Percentiles rank a stretch among this genome's conserved stretches.
phyloP scores from a whole-genome alignment of 2,888 invertebrate species.

The Leuctra nigra region DNA sequence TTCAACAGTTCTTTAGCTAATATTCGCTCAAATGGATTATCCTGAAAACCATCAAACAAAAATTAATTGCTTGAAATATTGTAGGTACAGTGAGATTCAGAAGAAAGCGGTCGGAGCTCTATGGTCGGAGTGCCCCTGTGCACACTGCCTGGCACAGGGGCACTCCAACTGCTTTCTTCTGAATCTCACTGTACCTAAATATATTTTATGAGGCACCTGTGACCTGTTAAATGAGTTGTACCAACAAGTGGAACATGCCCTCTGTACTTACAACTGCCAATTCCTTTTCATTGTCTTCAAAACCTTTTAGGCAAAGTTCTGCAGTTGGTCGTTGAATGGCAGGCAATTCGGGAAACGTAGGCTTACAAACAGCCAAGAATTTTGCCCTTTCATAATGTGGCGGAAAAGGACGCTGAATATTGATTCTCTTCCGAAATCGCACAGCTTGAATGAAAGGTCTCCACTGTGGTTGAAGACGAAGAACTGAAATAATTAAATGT shows the following conservation, averaged over 20 bases:
- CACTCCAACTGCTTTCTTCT: too few species aligned
- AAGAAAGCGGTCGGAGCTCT: too few species aligned
- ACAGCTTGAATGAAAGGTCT: conserved; percentile 20
- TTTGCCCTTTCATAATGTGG: conserved; percentile 64
- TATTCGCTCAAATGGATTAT: conserved; percentile 65
- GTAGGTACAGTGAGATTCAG: too few species aligned
- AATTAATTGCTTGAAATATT: conserved; percentile 6
- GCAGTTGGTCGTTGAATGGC: too few species aligned
- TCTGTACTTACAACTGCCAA: conserved; percentile 33
- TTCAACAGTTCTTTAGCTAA: conserved; percentile 63
- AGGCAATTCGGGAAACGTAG: conserved; percentile 46
- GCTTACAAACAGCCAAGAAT: conserved; percentile 57
- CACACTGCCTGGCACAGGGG: too few species aligned
- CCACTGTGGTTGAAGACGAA: conserved; percentile 6
- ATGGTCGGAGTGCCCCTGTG: too few species aligned
- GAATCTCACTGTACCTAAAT: too few species aligned
- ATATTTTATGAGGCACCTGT: too few species aligned
- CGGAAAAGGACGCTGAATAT: conserved; percentile 63
- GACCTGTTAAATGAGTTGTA: too few species aligned
- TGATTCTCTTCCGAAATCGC: conserved; percentile 66
- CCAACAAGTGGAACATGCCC: too few species aligned
- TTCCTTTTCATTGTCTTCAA: conserved; percentile 31
- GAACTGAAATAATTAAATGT: background rate
- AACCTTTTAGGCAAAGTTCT: conserved; percentile 47
- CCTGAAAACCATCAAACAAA: conserved; percentile 33